Evolutionary conservation across 2,888 invertebrate genomes (phyloP), one percentile per base, ranked within the genome.

Genomic region (Drosophila anomelani): DNA sequence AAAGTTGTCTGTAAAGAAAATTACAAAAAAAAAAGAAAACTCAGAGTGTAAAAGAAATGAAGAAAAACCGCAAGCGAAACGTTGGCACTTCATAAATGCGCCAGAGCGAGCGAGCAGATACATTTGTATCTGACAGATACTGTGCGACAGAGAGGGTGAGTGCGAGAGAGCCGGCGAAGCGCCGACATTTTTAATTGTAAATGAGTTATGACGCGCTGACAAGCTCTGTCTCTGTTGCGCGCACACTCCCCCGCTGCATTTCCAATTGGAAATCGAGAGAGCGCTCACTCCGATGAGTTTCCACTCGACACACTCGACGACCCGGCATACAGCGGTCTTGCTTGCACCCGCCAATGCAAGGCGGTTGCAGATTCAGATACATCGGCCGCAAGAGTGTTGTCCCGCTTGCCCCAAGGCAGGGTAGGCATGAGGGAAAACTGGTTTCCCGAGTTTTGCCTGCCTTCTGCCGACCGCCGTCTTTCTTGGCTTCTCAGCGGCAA

Each of bases 101-200:
- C 70, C 63, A 72, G 66, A 69, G 69, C 76, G 80, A 55, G 62
- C 54, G 44, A 56, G 13, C 62, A 46, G 23, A 49, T 38, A 41
- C n/a, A 38, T 26, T 26, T 26, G 26, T 26, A 26, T 26, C 34
- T 10, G 77, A 59, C 10, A 10, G 20, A 38, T 23, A 10, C 15
- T 12, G 41, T 9, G 41, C 20, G 43, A 12, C 12, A 20, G 43
- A 43, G 54, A 4, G 34, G 41, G 71, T 20, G 68, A 44, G 47
- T 61, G 64, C 63, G 77, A 67, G 68, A 53, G 46, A 55, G 62
- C 59, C 26, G 67, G 63, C 71, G 70, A 78, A 88, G 90, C 90
- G 91, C 91, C 91, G 91, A 91, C 91, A 91, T 91, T 91, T 91
- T 91, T 91, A 91, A 91, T 91, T 91, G 90, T 89, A 85, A 90